A percentile compares a stretch with the other conserved stretches of the same genome.
phyloP scores from a whole-genome alignment of 2,888 invertebrate species.

The Ormyrus thymus region DNA sequence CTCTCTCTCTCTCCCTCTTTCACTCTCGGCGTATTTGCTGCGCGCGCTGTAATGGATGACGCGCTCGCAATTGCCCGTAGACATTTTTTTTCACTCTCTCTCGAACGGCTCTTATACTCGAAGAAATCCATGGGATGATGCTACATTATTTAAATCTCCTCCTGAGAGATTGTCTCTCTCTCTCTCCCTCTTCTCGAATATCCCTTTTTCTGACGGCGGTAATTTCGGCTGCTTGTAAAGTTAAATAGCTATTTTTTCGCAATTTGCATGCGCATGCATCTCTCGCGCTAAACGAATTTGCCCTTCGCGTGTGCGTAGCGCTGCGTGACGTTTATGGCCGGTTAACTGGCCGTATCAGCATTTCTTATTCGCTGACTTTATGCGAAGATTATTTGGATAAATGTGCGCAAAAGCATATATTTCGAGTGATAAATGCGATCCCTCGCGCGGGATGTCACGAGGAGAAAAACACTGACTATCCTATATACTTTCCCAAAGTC shows the following conservation, averaged over 20 bases:
- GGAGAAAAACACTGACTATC: too few relatives aligned
- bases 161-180: neutral
- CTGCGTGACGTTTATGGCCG: conserved; percentile 35
- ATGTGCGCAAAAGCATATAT: neutral
- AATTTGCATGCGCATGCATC: conserved; percentile 39
- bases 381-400: conserved; percentile 40
- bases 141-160: conserved; percentile 27
- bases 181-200: neutral
- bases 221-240: conserved; percentile 24
- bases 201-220: neutral
- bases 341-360: conserved; percentile 46
- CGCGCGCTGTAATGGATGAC: conserved; percentile 44
- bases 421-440: neutral
- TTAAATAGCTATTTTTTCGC: conserved; percentile 32
- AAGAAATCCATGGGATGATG: conserved; percentile 29
- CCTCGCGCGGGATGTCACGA: too few relatives aligned
- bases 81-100: conserved; percentile 23
- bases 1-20: neutral
- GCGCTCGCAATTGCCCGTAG: conserved; percentile 43
- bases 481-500: too few relatives aligned
- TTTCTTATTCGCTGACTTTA: conserved; percentile 40
- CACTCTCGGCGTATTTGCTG: conserved; percentile 34
- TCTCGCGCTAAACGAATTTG: conserved; percentile 10
- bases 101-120: neutral
- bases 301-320: too few relatives aligned